A percentile compares a stretch with the other conserved stretches of the same genome.
These are phyloP conservation scores for Chunga burmeisteri DNA, from an alignment of 2,113 vertebrate genomes.

Conservation along the genomic window DNA sequence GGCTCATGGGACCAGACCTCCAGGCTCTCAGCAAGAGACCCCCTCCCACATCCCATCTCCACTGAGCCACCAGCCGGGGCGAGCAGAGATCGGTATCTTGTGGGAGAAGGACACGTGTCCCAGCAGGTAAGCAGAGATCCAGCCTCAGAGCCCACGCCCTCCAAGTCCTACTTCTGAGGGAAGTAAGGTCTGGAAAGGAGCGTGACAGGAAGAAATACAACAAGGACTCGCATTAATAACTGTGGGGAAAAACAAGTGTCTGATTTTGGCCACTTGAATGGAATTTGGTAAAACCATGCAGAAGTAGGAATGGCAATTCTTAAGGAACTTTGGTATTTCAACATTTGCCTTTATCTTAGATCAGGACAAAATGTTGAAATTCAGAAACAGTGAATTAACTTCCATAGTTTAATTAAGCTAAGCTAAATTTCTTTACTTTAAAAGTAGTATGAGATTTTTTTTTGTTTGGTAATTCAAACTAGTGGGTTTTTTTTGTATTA, in stretches of 20 bases:
- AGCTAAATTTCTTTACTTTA: background rate
- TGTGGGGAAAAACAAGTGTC: no score
- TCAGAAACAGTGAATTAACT: background rate
- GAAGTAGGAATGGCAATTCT: background rate
- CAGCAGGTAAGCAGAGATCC: background rate
- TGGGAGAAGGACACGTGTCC: background rate
- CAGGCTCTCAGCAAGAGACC: background rate
- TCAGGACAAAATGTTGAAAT: background rate
- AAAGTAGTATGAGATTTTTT: background rate
- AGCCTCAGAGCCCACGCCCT: background rate
- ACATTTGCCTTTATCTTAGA: background rate
- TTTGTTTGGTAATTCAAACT: background rate
- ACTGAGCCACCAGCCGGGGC: background rate
- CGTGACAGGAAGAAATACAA: background rate
- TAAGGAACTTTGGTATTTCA: background rate
- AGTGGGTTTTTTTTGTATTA: background rate
- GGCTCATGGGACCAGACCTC: background rate
- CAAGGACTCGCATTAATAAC: accelerated
- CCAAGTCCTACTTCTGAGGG: background rate
- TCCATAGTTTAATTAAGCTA: background rate
- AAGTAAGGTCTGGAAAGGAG: background rate
- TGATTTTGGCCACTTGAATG: background rate
- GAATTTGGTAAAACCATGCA: background rate
- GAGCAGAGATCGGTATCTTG: background rate
- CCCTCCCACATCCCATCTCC: background rate